Base-by-base conservation (phyloP, 2,113 vertebrate genomes). In the Jacana jacana region DNA sequence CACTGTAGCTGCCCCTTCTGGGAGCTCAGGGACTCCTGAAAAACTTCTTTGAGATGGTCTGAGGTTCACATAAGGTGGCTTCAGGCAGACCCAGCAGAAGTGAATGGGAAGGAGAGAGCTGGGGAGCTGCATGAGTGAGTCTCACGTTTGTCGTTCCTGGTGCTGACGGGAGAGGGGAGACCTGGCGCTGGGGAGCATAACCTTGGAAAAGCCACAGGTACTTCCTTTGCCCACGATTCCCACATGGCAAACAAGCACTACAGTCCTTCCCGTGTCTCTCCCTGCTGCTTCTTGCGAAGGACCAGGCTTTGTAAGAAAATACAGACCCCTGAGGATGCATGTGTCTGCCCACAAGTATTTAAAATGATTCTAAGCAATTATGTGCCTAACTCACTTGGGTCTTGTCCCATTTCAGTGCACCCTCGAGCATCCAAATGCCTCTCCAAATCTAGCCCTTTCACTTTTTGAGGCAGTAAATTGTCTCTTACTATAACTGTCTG, bases 331-430 rank as follows among this genome's bases (percentile, higher is more conserved):
- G 31, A 73, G 63, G 78, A 72, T 24, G 40, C 48, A 20, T 2
- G 2, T 27, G 37, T 84, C 40, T 37, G 44, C 81, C 91, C 89
- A 92, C 48, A 86, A 91, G 81, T 63, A 84, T 57, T 89, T 84
- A 11, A 71, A 89, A 78, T 58, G 66, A 39, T 81, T 85, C 81
- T 95, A 61, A 79, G 91, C 81, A 94, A 91, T 95, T 89, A 87
- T 24, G 49, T 68, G 81, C 91, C 65, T 65, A 69, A 72, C 31
- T 85, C 87, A 87, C 66, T 91, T 66, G 84, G 84, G 91, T 54
- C 87, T 90, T 54, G 92, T 89, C 85, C 92, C 82, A 86, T 57
- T 94, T 91, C 82, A 72, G 52, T 13, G 33, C 61, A 89, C 61
- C 81, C 77, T 89, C 18, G 4, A 77, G 89, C 84, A 81, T 68